Evolutionary conservation across 2,797 vertebrate genomes (phyloP), one percentile per base, ranked within the genome.

Genomic region (Apodemus agrarius): DNA sequence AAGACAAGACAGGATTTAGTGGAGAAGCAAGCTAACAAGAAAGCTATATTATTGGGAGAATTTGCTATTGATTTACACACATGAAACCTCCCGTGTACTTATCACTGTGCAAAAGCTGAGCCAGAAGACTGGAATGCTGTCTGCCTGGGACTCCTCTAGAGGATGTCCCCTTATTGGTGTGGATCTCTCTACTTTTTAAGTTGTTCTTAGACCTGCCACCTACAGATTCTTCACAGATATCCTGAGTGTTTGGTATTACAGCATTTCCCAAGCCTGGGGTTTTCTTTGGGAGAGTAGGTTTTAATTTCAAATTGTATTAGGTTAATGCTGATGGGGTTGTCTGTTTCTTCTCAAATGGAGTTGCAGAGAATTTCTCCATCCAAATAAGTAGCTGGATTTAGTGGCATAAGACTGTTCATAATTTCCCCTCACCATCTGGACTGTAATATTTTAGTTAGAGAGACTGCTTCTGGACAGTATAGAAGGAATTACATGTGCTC

Each of bases 271-370:
- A 76, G 26, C 13, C 76, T 72, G 11, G 22, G 22, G 14, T 72
- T 82, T 79, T 83, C 54, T 83, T 91, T 95, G 43, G 78, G 52
- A 85, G 69, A 79, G 8, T 31, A 69, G 12, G 54, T 88, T 92
- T 82, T 24, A 75, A 57, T 6, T 92, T 63, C 10, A 84, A 84
- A 79, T 26, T 49, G 16, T n/a, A 79, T 92, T 82, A 89, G 0
- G n/a, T 86, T 95, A 79, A 52, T n/a, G 16, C 61, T 90, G 59
- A 69, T 76, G 14, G 37, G 40, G 43, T 65, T 91, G 59, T 76
- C 31, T 80, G 19, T 54, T 90, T 94, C 69, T 95, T 96, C 26
- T 88, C 90, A 43, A 90, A 84, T 69, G 9, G 29, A 57, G n/a
- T 82, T 63, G 83, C 29, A 63, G 92, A 84, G 14, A 72, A 67